Percentiles rank a stretch among this genome's conserved stretches.
phyloP scores from a whole-genome alignment of 2,113 vertebrate species.

The Sturnus vulgaris region DNA sequence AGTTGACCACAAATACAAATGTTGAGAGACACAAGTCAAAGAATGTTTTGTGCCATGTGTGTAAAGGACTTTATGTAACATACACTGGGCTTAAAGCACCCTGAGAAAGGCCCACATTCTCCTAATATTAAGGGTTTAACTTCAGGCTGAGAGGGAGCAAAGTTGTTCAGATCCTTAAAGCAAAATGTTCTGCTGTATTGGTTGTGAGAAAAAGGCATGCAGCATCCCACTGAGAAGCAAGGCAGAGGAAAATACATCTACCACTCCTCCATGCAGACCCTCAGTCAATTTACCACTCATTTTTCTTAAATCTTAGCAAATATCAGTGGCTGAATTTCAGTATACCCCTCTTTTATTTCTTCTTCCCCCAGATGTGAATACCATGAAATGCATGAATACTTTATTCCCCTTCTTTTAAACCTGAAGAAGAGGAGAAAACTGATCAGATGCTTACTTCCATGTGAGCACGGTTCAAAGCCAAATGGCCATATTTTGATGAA shows the following conservation, averaged over 20 bases:
- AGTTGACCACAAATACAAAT: constrained; percentile 32
- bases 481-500: neutral
- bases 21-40: constrained; percentile 1
- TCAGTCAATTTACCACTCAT: neutral
- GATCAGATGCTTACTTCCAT: neutral
- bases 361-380: neutral
- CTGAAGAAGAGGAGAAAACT: neutral
- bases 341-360: fast-evolving
- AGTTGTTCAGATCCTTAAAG: neutral
- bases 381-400: neutral
- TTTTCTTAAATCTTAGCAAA: neutral
- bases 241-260: neutral
- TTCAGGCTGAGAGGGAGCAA: constrained; percentile 10
- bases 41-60: neutral
- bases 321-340: neutral
- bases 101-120: neutral
- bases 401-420: neutral
- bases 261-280: neutral
- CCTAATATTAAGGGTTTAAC: neutral
- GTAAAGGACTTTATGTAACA: constrained; percentile 24
- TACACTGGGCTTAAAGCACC: neutral
- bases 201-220: neutral
- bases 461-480: neutral
- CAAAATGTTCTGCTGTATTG: neutral
- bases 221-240: neutral